Evolutionary conservation across 1,140 invertebrate genomes (phyloP).

Genomic region (Lamellibrachia luymesi): DNA sequence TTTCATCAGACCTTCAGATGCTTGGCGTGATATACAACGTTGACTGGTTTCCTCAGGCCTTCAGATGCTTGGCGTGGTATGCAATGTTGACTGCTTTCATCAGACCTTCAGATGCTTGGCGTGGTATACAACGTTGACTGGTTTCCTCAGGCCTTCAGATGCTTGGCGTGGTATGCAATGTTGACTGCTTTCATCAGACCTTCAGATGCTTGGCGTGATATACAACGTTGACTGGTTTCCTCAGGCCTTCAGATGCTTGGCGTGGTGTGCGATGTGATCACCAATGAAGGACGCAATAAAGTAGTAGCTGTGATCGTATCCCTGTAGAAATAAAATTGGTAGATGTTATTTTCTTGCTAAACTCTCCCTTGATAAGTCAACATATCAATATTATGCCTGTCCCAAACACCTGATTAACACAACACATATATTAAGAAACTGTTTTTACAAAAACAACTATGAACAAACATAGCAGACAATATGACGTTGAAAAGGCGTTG

Average conservation of each 20-base stretch:
- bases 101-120: background rate
- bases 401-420: background rate
- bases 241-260: constrained; percentile 59
- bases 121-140: background rate
- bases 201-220: background rate
- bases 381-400: background rate
- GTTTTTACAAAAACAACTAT: background rate
- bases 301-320: constrained; percentile 95
- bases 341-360: background rate
- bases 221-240: background rate
- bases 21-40: background rate
- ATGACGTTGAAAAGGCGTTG: background rate
- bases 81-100: background rate
- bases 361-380: background rate
- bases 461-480: background rate
- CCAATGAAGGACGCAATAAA: constrained; percentile 91
- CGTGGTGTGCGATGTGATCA: constrained; percentile 90
- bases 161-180: background rate
- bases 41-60: background rate
- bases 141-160: background rate
- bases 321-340: constrained; percentile 49
- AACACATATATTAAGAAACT: background rate
- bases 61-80: background rate
- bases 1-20: background rate
- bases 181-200: background rate